phyloP scores from a whole-genome alignment of 2,797 vertebrate genomes.

The Cuculus canorus region DNA sequence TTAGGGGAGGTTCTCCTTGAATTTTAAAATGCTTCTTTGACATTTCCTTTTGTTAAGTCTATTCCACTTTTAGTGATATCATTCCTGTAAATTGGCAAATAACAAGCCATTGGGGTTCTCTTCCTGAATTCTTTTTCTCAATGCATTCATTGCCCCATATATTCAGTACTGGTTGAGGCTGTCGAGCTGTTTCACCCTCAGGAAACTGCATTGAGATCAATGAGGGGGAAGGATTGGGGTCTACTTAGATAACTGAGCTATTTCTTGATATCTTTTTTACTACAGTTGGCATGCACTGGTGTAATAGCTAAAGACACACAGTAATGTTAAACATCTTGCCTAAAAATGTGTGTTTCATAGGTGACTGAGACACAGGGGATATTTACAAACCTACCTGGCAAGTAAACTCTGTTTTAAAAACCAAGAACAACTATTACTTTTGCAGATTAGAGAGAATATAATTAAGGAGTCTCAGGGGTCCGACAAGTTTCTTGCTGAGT shows the following conservation, averaged over 20 bases:
- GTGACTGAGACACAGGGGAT: neutral
- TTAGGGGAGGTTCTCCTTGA: neutral
- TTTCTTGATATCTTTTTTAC: neutral
- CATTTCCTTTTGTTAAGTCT: neutral
- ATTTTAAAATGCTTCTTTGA: neutral
- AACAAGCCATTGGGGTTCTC: neutral
- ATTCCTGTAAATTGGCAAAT: neutral
- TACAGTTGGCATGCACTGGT: neutral
- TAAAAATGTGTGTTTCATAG: neutral
- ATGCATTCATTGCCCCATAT: neutral
- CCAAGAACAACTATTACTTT: neutral
- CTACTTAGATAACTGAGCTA: neutral
- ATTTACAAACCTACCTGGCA: constrained; percentile 2
- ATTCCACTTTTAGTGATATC: neutral
- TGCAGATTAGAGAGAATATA: constrained; percentile 34
- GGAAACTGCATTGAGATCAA: neutral
- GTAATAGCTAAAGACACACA: neutral
- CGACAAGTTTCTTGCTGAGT: constrained; percentile 12
- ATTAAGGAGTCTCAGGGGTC: constrained; percentile 35
- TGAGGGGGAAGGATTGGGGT: neutral
- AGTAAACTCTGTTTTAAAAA: neutral
- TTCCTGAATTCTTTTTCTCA: neutral
- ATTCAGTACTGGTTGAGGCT: neutral
- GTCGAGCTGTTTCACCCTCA: neutral
- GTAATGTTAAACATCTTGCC: neutral